Evolutionary conservation across 2,113 vertebrate species (phyloP).

Genomic region (Raja brachyura): DNA sequence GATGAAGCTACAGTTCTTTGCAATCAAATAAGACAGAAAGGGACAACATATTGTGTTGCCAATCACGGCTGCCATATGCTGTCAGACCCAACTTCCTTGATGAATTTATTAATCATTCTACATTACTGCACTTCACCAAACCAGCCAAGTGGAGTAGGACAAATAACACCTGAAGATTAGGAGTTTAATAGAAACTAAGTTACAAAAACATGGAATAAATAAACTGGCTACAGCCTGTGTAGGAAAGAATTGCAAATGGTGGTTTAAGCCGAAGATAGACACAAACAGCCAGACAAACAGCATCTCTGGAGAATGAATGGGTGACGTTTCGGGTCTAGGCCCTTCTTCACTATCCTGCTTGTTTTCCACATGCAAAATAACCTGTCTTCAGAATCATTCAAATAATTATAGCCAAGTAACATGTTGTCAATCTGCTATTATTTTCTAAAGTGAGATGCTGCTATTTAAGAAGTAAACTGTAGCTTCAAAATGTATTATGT

Average conservation of each 20-base stretch:
- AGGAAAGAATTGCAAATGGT: too few species aligned
- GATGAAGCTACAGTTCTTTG: neutral
- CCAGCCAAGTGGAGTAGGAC: neutral
- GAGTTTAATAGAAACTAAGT: neutral
- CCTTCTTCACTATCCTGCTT: too few species aligned
- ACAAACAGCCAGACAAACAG: too few species aligned
- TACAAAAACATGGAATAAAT: neutral
- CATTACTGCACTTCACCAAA: neutral
- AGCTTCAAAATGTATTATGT: neutral
- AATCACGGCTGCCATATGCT: neutral
- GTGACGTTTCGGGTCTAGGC: too few species aligned
- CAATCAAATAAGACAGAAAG: neutral
- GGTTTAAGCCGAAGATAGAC: too few species aligned
- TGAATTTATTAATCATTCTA: constrained; percentile 5
- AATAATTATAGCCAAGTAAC: neutral
- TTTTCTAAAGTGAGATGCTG: neutral
- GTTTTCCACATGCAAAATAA: neutral
- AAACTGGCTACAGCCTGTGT: neutral
- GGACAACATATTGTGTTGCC: neutral
- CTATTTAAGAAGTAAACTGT: neutral
- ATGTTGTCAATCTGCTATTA: neutral
- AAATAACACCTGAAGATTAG: constrained; percentile 5
- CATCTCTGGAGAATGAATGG: too few species aligned
- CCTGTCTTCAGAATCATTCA: constrained; percentile 19
- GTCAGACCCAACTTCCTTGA: neutral